These are phyloP conservation scores for Falco biarmicus DNA, from an alignment of 2,797 vertebrate genomes.

Conservation along the genomic window DNA sequence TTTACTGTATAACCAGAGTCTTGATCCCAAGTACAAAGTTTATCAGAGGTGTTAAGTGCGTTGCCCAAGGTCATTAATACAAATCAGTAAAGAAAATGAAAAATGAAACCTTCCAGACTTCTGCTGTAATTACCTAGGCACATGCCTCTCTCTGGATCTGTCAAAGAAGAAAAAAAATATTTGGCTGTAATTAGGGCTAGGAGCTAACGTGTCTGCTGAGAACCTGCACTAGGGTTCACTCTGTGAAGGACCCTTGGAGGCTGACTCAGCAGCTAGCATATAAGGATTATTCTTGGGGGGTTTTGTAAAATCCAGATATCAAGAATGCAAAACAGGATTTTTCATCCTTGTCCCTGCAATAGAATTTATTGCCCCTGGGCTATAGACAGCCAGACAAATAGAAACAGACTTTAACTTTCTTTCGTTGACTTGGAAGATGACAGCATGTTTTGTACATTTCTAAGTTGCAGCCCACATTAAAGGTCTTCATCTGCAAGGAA, in stretches of 20 bases:
- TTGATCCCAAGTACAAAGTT: not conserved
- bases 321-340: slow-evolving; percentile 33
- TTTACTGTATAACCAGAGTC: not conserved
- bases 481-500: slow-evolving; percentile 45
- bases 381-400: slow-evolving; percentile 42
- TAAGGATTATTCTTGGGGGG: not conserved
- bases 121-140: not conserved
- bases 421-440: slow-evolving; percentile 36
- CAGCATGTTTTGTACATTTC: slow-evolving; percentile 7
- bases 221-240: not conserved
- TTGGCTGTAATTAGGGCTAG: slow-evolving; percentile 2
- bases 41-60: not conserved
- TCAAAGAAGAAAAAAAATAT: not conserved
- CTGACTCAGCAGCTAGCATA: not conserved
- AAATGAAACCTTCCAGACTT: not conserved
- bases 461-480: slow-evolving; percentile 36
- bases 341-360: slow-evolving; percentile 5
- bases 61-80: not conserved
- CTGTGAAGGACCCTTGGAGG: not conserved
- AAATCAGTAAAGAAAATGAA: not conserved
- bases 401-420: not conserved
- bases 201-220: not conserved
- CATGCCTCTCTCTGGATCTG: not conserved
- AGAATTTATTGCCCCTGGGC: slow-evolving; percentile 11
- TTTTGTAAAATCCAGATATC: not conserved